Percentiles rank a stretch among this genome's conserved stretches.
phyloP scores from a whole-genome alignment of 1,140 invertebrate genomes.

The Frieseomelitta varia region DNA sequence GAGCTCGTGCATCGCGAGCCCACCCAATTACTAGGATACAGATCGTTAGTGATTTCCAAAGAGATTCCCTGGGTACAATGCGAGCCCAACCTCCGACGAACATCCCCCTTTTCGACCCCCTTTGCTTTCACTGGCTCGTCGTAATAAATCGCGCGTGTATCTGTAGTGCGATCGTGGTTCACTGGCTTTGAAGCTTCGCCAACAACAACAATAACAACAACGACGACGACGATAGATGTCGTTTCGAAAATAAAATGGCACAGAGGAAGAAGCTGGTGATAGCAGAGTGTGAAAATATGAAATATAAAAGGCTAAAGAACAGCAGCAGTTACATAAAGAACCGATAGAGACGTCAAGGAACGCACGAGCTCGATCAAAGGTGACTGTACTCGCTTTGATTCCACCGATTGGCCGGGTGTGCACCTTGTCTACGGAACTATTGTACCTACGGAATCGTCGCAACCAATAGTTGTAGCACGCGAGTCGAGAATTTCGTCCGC shows the following conservation, averaged over 20 bases:
- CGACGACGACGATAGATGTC: background rate
- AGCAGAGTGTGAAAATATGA: background rate
- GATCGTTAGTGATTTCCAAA: conserved; percentile 66
- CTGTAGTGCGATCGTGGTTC: background rate
- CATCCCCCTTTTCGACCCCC: background rate
- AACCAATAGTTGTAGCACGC: background rate
- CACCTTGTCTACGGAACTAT: conserved; percentile 6
- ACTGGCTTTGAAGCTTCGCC: background rate
- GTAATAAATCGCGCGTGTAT: conserved; percentile 33
- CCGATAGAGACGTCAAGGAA: background rate
- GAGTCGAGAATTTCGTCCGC: background rate
- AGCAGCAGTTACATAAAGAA: background rate
- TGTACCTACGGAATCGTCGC: background rate
- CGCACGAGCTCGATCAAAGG: conserved; percentile 31
- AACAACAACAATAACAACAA: background rate
- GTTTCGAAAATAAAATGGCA: background rate
- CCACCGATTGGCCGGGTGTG: background rate
- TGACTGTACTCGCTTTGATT: conserved; percentile 44
- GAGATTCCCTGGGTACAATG: conserved; percentile 43
- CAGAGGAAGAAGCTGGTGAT: no score
- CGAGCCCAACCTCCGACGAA: conserved; percentile 12
- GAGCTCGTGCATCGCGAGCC: conserved; percentile 40
- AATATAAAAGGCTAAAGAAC: background rate
- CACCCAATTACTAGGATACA: conserved; percentile 64
- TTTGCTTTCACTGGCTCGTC: background rate